Evolutionary conservation across 64 coral and sea anemone genomes (phyloP), one percentile per base, ranked within the genome.

Genomic region (Pachyseris speciosa): DNA sequence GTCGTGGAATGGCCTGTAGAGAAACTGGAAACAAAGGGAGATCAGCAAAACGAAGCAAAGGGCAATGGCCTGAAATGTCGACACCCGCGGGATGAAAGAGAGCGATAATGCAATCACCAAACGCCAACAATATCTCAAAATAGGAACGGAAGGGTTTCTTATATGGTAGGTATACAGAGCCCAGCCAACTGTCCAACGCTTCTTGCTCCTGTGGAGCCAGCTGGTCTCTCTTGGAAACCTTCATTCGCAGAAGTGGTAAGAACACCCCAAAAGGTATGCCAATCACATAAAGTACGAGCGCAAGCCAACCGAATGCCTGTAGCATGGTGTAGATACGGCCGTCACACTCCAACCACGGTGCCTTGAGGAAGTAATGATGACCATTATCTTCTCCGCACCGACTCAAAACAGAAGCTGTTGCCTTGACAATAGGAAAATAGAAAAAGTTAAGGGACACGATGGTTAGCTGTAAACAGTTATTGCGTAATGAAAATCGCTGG

Each of bases 391-490:
- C 37, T 75, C 29, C 45, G 31, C 94, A 96, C 22, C 45, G 89
- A 32, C 84, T 49, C 28, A 96, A 73, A 38, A 92, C 83, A 50
- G 83, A 76, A 38, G 87, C 47, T 9, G 94, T 66, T 32, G 48
- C 78, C 39, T 83, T 80, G 16, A 86, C 89, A 83, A 96, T 72
- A 8, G 94, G 94, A 73, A 96, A 96, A 48, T 88, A 96, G 7
- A 89, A 92, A 16, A 96, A 45, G 33, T 88, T 92, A 11, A 96
- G 83, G 66, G 64, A 96, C 15, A 92, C 75, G 40, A 96, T 87
- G 48, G 83, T 83, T 8, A 92, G 37, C 30, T 96, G 53, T 33
- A 89, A 75, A 44, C 60, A 64, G 7, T 51, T 31, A n/a, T 89
- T 47, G 41, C 87, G 39, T 64, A 77, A 47, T 47, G 72, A 20